A percentile compares a stretch with the other conserved stretches of the same genome.
phyloP scores from a whole-genome alignment of 2,797 vertebrate species.

The Arrhamphus sclerolepis region DNA sequence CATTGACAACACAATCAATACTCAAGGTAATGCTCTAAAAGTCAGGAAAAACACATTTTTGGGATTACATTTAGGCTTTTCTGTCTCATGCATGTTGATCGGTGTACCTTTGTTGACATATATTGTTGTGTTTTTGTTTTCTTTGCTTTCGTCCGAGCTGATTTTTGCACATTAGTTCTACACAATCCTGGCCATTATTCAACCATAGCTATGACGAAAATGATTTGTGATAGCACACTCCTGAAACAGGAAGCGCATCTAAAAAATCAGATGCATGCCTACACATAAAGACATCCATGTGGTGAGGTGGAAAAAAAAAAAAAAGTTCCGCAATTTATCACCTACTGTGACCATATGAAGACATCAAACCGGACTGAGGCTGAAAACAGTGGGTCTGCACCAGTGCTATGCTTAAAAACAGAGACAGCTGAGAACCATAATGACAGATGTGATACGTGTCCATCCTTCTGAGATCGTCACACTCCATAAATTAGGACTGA shows the following conservation, averaged over 20 bases:
- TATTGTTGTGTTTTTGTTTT: neutral
- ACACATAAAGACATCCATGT: slow-evolving; percentile 50
- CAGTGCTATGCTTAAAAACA: slow-evolving; percentile 39
- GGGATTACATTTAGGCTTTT: slow-evolving; percentile 10
- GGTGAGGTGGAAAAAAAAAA: slow-evolving; percentile 24
- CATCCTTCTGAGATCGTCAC: slow-evolving; percentile 60
- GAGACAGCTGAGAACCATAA: slow-evolving; percentile 33
- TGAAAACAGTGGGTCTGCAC: slow-evolving; percentile 37
- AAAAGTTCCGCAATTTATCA: slow-evolving; percentile 48
- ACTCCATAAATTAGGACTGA: slow-evolving; percentile 49
- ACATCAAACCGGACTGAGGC: slow-evolving; percentile 55
- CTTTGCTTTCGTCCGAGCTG: neutral
- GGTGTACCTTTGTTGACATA: neutral
- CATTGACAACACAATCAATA: slow-evolving; percentile 73
- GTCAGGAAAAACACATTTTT: slow-evolving; percentile 29
- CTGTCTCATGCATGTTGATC: slow-evolving; percentile 9
- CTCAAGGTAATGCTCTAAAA: slow-evolving; percentile 31
- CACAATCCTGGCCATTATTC: slow-evolving; percentile 9
- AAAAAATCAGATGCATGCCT: slow-evolving; percentile 41
- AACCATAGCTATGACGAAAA: slow-evolving; percentile 19
- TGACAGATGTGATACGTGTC: slow-evolving; percentile 46
- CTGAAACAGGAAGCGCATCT: slow-evolving; percentile 19
- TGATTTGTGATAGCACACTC: slow-evolving; percentile 38
- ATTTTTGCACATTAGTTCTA: slow-evolving; percentile 1
- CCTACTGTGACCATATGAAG: slow-evolving; percentile 65